Evolutionary conservation across 2,113 vertebrate species (phyloP).

Genomic region (Chelonoidis abingdonii): DNA sequence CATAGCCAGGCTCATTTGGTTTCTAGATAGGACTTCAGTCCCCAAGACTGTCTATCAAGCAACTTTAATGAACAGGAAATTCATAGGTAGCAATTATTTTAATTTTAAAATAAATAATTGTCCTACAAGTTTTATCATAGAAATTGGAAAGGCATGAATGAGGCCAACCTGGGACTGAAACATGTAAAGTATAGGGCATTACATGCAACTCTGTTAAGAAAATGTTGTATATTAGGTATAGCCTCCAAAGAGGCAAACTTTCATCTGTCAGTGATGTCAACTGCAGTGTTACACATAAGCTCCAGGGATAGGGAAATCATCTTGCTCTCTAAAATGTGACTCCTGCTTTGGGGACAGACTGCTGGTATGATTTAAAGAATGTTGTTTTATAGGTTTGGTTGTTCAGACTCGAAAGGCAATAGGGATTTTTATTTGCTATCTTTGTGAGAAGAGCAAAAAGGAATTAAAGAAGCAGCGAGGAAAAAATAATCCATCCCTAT

Average conservation of each 20-base stretch:
- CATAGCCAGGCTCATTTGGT: neutral
- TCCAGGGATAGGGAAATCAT: neutral
- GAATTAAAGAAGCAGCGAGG: neutral
- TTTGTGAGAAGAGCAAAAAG: neutral
- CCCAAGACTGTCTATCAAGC: neutral
- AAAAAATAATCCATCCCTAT: accelerated
- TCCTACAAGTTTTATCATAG: neutral
- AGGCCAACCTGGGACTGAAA: neutral
- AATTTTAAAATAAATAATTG: neutral
- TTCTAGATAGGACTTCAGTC: neutral
- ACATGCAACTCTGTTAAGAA: neutral
- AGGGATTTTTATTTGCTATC: neutral
- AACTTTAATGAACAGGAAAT: neutral
- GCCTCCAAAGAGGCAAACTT: neutral
- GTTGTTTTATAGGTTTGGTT: neutral
- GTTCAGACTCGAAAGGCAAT: neutral
- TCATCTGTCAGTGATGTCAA: neutral
- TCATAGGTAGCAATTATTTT: neutral
- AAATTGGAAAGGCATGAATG: neutral
- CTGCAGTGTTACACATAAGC: neutral
- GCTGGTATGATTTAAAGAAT: neutral
- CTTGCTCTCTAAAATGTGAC: neutral
- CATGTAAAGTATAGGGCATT: neutral
- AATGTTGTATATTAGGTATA: neutral
- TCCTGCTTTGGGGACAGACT: neutral